phyloP scores from a whole-genome alignment of 2,888 invertebrate genomes.

The Adineta ricciae region DNA sequence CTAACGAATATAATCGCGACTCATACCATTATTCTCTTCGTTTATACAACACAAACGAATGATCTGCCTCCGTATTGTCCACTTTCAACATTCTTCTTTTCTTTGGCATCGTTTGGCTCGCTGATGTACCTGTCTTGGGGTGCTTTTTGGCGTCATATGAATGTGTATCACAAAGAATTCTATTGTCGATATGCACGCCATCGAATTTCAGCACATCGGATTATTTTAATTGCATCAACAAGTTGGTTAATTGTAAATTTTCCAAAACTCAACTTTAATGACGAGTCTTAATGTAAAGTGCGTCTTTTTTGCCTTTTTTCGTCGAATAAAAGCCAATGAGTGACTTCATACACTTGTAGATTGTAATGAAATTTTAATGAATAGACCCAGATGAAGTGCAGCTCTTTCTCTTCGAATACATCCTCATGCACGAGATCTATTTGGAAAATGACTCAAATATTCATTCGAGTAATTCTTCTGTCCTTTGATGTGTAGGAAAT shows the following conservation, averaged over 20 bases:
- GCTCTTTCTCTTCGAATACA: too few species aligned
- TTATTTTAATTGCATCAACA: background rate
- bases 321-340: too few species aligned
- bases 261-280: background rate
- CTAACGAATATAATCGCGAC: background rate
- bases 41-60: background rate
- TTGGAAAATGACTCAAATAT: too few species aligned
- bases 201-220: background rate
- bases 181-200: background rate
- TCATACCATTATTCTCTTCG: background rate
- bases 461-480: too few species aligned
- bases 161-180: background rate
- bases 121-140: background rate
- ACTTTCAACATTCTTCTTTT: background rate
- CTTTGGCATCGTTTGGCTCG: background rate
- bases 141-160: background rate
- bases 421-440: too few species aligned
- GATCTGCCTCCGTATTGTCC: background rate
- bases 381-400: too few species aligned
- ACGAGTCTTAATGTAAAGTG: background rate
- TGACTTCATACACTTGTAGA: too few species aligned
- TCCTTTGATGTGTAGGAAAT: too few species aligned
- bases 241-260: background rate
- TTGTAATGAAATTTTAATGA: too few species aligned
- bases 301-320: too few species aligned